Evolutionary conservation across 1,140 invertebrate genomes (phyloP), one percentile per base, ranked within the genome.

Genomic region (Bombus huntii): DNA sequence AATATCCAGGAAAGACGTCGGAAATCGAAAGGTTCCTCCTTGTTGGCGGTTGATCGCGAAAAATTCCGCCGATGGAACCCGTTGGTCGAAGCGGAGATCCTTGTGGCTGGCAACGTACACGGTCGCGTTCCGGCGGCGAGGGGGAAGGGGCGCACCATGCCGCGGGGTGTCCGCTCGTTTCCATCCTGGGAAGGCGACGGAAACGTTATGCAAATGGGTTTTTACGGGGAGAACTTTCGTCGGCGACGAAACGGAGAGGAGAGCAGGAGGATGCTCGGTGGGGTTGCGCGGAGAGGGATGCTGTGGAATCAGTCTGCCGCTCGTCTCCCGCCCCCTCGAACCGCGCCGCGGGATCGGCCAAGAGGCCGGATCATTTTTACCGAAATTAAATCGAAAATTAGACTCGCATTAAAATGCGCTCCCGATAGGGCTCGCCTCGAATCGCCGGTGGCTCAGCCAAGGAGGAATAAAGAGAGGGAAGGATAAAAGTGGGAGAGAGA

Each of bases 311-410:
- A 71, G 87, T 87, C 79, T 72, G 37, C 66, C 71, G 83, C 47
- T 78, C 72, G 73, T 81, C 73, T 81, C 79, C 76, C 59, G 34
- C 81, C 89, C 77, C 81, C 72, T 62, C 34, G 44, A 66, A 70
- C 42, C 78, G 31, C n/a, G 84, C 85, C 83, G 81, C 80, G 79
- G 83, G 84, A 90, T 91, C 90, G 90, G 70, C 86, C 87, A 87
- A 89, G 81, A 87, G 87, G 87, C 83, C 87, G 92, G 89, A 94
- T 93, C 89, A 94, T 94, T 94, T 94, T 94, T 94, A 94, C 92
- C 93, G 93, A 94, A 94, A 94, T 94, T 94, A 94, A 94, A 94
- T 94, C 93, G 93, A 94, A 94, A 94, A 94, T 94, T 94, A 94
- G 91, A 94, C 88, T 93, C 89, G 88, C 92, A 93, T 94, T 94